Evolutionary conservation across 2,797 vertebrate genomes (phyloP).

Genomic region (Argentina silus): DNA sequence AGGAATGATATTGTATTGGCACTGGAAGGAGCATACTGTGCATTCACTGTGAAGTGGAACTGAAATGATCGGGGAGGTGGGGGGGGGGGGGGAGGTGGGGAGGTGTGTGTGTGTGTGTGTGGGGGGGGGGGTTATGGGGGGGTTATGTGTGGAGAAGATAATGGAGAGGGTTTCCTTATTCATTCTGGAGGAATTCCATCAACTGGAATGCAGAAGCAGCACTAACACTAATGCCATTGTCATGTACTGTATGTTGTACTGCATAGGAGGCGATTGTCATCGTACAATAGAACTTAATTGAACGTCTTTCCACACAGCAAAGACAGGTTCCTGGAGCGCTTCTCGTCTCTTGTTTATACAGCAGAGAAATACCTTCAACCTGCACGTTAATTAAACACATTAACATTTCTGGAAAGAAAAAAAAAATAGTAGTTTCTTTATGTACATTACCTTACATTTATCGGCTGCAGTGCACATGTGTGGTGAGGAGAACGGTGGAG

Average conservation of each 20-base stretch:
- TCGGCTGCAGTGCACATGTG: slow-evolving; percentile 27
- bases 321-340: background rate
- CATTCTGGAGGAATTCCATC: background rate
- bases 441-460: slow-evolving; percentile 65
- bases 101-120: too few species aligned
- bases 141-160: background rate
- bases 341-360: slow-evolving; percentile 32
- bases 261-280: slow-evolving; percentile 55
- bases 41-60: too few species aligned
- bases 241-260: slow-evolving; percentile 60
- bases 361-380: slow-evolving; percentile 21
- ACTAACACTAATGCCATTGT: slow-evolving; percentile 61
- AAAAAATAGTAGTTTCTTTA: slow-evolving; percentile 56
- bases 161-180: background rate
- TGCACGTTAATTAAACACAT: slow-evolving; percentile 75
- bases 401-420: slow-evolving; percentile 65
- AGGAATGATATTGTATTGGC: too few species aligned
- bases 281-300: slow-evolving; percentile 61
- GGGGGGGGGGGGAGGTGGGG: too few species aligned
- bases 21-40: too few species aligned
- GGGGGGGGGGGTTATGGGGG: too few species aligned
- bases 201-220: background rate
- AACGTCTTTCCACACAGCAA: slow-evolving; percentile 50
- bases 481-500: slow-evolving; percentile 37
- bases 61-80: too few species aligned